phyloP scores from a whole-genome alignment of 2,113 vertebrate genomes.

The Takifugu flavidus region DNA sequence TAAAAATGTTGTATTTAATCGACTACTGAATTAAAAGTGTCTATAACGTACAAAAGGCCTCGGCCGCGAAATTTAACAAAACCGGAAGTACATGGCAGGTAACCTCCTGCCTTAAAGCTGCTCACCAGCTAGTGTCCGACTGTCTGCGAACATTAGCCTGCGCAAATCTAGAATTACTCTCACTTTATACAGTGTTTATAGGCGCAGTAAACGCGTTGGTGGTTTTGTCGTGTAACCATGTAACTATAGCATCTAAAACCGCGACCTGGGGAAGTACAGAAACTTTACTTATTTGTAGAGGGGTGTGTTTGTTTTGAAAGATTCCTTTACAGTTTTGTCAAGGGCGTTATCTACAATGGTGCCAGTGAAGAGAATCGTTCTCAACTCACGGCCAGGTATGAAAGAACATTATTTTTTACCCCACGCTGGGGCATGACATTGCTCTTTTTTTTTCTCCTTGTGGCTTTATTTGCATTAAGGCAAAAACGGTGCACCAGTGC shows the following conservation, averaged over 20 bases:
- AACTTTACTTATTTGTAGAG: too few relatives aligned
- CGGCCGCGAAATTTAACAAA: slow-evolving; percentile 1
- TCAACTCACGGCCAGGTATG: slow-evolving; percentile 86
- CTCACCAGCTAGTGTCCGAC: neutral
- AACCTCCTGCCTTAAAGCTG: neutral
- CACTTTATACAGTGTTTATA: neutral
- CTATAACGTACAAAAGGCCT: neutral
- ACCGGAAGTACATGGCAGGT: slow-evolving; percentile 17
- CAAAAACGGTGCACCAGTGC: slow-evolving; percentile 79
- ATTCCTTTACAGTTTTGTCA: too few relatives aligned
- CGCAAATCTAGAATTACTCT: neutral
- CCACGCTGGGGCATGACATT: too few relatives aligned
- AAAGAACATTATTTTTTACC: slow-evolving; percentile 5
- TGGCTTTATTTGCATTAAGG: slow-evolving; percentile 66
- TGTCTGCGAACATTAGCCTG: neutral
- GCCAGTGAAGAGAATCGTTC: slow-evolving; percentile 78
- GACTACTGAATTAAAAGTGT: neutral
- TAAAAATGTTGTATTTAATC: neutral
- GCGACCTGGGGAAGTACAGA: too few relatives aligned
- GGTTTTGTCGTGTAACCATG: neutral
- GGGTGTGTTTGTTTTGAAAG: neutral
- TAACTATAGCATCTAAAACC: too few relatives aligned
- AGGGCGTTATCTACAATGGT: slow-evolving; percentile 20
- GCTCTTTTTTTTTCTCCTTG: neutral
- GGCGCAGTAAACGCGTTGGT: neutral